phyloP scores from a whole-genome alignment of 1,140 invertebrate species.

The Aphaenogaster floridana region DNA sequence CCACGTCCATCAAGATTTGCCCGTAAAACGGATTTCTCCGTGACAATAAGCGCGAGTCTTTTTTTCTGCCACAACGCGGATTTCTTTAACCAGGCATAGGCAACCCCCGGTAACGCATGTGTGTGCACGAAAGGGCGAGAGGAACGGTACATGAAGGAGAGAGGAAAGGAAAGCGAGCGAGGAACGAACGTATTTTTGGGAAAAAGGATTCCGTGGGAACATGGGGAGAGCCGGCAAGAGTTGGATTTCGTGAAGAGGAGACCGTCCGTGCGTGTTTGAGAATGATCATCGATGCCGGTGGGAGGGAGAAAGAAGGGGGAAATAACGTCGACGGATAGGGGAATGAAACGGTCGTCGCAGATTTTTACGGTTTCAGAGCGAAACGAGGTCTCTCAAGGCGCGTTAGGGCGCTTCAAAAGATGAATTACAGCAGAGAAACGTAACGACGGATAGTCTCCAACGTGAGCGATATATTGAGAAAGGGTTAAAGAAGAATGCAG shows the following conservation, averaged over 20 bases:
- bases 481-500: conserved; percentile 57
- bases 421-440: conserved; percentile 60
- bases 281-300: conserved; percentile 46
- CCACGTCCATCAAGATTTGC: conserved; percentile 81
- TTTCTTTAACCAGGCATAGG: conserved; percentile 77
- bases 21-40: conserved; percentile 67
- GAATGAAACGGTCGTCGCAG: conserved; percentile 65
- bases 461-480: conserved; percentile 33
- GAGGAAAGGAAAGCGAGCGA: conserved; percentile 11
- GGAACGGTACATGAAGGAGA: neutral
- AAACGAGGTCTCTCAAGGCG: conserved; percentile 32
- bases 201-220: conserved; percentile 85
- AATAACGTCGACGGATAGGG: conserved; percentile 20
- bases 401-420: conserved; percentile 41
- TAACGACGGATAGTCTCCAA: conserved; percentile 24
- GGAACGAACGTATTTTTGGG: conserved; percentile 75
- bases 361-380: conserved; percentile 76
- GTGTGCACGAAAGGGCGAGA: neutral
- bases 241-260: conserved; percentile 78
- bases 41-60: conserved; percentile 72
- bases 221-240: conserved; percentile 78
- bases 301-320: conserved; percentile 3
- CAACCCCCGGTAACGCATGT: conserved; percentile 53
- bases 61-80: conserved; percentile 73
- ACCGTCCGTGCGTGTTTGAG: conserved; percentile 52